Percentiles rank a stretch among this genome's conserved stretches.
Evolutionary conservation across 2,888 invertebrate genomes (phyloP).

Genomic region (Prionchulus punctatus): DNA sequence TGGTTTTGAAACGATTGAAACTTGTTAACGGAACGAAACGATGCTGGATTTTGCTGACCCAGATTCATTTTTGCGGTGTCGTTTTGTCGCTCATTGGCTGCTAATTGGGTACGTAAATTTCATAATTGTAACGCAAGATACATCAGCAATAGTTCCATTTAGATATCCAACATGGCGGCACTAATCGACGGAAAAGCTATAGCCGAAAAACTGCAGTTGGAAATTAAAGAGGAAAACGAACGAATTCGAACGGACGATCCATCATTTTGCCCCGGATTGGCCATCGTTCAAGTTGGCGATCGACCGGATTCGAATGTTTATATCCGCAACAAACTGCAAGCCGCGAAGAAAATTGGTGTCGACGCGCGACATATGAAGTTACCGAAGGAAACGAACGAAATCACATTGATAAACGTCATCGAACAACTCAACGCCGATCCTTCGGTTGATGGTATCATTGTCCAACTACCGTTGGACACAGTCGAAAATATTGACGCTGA

Average conservation of each 20-base stretch:
- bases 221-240: constrained; percentile 47
- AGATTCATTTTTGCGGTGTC: no score
- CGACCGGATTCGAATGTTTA: constrained; percentile 96
- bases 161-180: background rate
- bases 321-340: constrained; percentile 84
- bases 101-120: background rate
- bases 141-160: no score
- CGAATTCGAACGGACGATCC: constrained; percentile 36
- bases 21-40: no score
- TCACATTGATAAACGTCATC: constrained; percentile 43
- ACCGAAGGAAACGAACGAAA: constrained; percentile 42
- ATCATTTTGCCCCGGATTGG: constrained; percentile 53
- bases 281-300: constrained; percentile 68
- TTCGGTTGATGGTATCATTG: constrained; percentile 40
- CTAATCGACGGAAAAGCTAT: constrained; percentile 26
- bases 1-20: no score
- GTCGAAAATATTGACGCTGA: constrained; percentile 70
- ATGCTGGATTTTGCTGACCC: no score
- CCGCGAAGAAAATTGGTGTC: constrained; percentile 77
- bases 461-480: constrained; percentile 62
- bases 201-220: constrained; percentile 45
- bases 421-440: constrained; percentile 63
- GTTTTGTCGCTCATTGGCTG: no score
- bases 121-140: background rate
- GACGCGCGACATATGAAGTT: constrained; percentile 59